Evolutionary conservation across 2,888 invertebrate genomes (phyloP).

Genomic region (Eurytoma californica): DNA sequence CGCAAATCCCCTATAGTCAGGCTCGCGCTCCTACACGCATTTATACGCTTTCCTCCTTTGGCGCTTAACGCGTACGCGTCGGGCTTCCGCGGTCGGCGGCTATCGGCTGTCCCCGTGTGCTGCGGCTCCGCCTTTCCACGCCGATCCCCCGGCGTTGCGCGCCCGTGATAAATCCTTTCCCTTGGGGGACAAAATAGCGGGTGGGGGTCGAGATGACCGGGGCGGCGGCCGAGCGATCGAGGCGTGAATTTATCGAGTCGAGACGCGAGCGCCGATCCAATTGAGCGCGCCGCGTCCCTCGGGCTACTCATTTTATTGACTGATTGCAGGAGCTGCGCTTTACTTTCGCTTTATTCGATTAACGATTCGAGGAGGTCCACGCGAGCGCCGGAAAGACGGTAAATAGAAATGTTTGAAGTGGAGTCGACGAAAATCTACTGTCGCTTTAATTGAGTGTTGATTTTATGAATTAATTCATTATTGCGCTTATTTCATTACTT

Average conservation of each 20-base stretch:
- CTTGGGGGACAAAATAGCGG: background rate
- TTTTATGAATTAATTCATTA: too few relatives aligned
- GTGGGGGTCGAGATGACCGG: background rate
- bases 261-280: background rate
- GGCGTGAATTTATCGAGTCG: too few relatives aligned
- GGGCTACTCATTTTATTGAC: constrained; percentile 1
- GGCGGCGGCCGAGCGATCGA: background rate
- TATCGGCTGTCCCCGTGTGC: background rate
- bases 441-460: too few relatives aligned
- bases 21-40: background rate
- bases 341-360: background rate
- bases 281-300: background rate
- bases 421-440: too few relatives aligned
- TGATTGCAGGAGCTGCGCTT: background rate
- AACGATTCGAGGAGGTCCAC: too few relatives aligned
- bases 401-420: too few relatives aligned
- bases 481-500: background rate
- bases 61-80: background rate
- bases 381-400: too few relatives aligned
- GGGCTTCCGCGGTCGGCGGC: constrained; percentile 7
- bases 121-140: background rate
- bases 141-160: background rate
- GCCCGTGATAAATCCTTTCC: constrained; percentile 12
- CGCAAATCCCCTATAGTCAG: constrained; percentile 4
- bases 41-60: constrained; percentile 12